Evolutionary conservation across 2,888 invertebrate genomes (phyloP).

Genomic region (Darwinula stevensoni): DNA sequence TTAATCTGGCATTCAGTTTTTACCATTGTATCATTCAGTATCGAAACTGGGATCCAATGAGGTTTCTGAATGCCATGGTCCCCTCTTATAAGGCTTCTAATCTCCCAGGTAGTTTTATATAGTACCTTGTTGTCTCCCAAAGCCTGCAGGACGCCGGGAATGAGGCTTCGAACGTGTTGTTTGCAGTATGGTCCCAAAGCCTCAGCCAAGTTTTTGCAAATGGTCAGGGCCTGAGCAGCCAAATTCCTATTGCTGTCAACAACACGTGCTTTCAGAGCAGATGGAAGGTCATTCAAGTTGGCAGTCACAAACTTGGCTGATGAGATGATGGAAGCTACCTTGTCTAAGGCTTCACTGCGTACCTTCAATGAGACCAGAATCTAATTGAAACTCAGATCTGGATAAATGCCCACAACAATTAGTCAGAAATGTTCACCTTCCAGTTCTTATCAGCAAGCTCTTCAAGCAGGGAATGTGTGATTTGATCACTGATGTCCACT

Average conservation of each 20-base stretch:
- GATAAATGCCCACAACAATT: too few species aligned
- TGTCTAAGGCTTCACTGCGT: conserved; percentile 39
- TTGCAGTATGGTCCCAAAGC: conserved; percentile 57
- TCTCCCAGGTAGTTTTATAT: too few species aligned
- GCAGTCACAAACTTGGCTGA: conserved; percentile 53
- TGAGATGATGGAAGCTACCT: conserved; percentile 34
- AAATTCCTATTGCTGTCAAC: conserved; percentile 76
- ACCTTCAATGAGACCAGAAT: conserved; percentile 16
- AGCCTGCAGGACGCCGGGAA: conserved; percentile 53
- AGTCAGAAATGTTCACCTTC: conserved; percentile 33
- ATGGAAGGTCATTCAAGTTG: conserved; percentile 51
- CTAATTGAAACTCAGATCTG: too few species aligned
- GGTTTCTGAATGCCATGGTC: too few species aligned
- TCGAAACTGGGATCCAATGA: too few species aligned
- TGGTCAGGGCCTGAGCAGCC: conserved; percentile 46
- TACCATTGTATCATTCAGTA: too few species aligned
- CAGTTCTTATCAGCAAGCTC: conserved; percentile 72
- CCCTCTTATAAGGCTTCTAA: too few species aligned
- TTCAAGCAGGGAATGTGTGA: too few species aligned
- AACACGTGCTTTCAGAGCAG: conserved; percentile 41
- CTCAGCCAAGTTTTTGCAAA: conserved; percentile 47
- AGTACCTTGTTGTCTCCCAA: too few species aligned
- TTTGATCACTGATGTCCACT: too few species aligned
- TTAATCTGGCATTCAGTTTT: too few species aligned
- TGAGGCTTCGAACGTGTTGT: conserved; percentile 42